phyloP scores from a whole-genome alignment of 2,113 vertebrate genomes.

The Oophaga pumilio region DNA sequence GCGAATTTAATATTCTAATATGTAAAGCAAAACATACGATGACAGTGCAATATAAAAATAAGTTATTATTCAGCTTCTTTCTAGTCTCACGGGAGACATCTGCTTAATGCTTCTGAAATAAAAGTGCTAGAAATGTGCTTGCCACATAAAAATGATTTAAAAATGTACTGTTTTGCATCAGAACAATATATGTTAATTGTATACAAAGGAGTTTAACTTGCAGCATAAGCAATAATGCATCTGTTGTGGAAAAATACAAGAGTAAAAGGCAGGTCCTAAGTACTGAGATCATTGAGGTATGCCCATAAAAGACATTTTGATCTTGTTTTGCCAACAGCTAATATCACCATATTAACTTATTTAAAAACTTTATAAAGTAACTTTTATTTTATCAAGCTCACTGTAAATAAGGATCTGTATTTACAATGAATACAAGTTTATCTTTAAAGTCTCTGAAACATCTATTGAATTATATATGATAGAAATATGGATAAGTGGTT shows the following conservation, averaged over 20 bases:
- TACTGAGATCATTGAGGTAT: conserved; percentile 17
- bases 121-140: conserved; percentile 53
- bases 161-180: conserved; percentile 54
- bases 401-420: not conserved
- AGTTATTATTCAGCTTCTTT: conserved; percentile 50
- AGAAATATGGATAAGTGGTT: not conserved
- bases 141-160: conserved; percentile 57
- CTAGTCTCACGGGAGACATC: conserved; percentile 52
- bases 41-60: conserved; percentile 54
- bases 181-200: conserved; percentile 58
- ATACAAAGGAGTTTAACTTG: conserved; percentile 56
- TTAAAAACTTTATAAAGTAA: conserved; percentile 24
- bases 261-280: conserved; percentile 34
- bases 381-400: not conserved
- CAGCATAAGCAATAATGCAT: conserved; percentile 55
- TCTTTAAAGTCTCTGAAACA: not conserved
- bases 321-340: conserved; percentile 3
- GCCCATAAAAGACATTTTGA: conserved; percentile 20
- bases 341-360: conserved; percentile 9
- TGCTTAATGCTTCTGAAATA: conserved; percentile 57
- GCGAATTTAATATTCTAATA: conserved; percentile 52
- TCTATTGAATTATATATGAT: not conserved
- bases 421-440: too few relatives aligned
- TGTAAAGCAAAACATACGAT: conserved; percentile 55
- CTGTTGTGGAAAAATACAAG: conserved; percentile 50